phyloP scores from a whole-genome alignment of 2,797 vertebrate species.

The Gallinago solitaria region DNA sequence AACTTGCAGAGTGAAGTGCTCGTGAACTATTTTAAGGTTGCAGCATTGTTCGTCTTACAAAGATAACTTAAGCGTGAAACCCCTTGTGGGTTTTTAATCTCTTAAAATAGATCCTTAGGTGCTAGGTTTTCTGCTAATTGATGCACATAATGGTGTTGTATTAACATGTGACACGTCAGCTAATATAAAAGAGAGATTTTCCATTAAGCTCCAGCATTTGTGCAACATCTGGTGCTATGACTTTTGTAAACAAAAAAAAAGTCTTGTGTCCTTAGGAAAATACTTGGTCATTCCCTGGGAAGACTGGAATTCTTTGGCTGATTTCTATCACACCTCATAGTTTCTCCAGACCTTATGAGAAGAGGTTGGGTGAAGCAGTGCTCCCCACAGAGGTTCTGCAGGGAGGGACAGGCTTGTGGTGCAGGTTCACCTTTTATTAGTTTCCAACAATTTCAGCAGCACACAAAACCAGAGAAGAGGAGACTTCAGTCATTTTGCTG shows the following conservation, averaged over 20 bases:
- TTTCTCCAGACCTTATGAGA: not conserved
- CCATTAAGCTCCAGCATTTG: not conserved
- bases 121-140: fast-evolving
- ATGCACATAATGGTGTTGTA: not conserved
- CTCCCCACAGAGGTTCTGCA: not conserved
- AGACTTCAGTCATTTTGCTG: not conserved
- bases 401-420: not conserved
- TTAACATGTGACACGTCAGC: not conserved
- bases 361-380: not conserved
- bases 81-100: not conserved
- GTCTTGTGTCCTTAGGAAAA: not conserved
- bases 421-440: not conserved
- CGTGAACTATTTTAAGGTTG: not conserved
- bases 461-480: not conserved
- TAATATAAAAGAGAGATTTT: not conserved
- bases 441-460: not conserved
- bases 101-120: not conserved
- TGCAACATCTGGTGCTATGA: not conserved
- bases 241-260: not conserved
- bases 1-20: not conserved
- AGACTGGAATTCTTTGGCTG: not conserved
- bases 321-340: not conserved
- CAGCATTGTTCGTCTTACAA: not conserved
- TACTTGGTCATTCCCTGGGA: fast-evolving
- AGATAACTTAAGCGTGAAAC: not conserved